These are phyloP conservation scores for Drosophila aff. DNA, from an alignment of 1,140 invertebrate species.

Conservation along the genomic window DNA sequence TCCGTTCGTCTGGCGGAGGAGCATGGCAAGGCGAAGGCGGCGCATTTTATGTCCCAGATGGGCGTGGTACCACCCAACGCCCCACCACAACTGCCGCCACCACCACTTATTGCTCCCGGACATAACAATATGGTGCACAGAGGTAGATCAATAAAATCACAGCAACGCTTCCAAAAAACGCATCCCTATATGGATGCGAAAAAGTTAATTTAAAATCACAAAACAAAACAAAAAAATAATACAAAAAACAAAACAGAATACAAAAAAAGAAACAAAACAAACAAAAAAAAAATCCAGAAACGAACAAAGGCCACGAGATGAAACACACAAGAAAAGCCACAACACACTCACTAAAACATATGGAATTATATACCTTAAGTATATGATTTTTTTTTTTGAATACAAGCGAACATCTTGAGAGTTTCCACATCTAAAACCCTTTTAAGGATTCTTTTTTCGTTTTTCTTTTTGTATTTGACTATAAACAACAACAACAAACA, in stretches of 20 bases:
- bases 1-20: constrained; percentile 95
- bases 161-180: constrained; percentile 83
- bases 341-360: constrained; percentile 16
- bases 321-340: constrained; percentile 17
- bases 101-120: constrained; percentile 72
- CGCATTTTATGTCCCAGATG: constrained; percentile 83
- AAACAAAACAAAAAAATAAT: neutral
- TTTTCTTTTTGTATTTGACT: constrained; percentile 32
- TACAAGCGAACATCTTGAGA: neutral
- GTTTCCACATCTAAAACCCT: constrained; percentile 19
- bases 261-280: constrained; percentile 34
- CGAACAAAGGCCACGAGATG: constrained; percentile 26
- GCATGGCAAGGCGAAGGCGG: constrained; percentile 95
- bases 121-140: constrained; percentile 85
- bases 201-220: constrained; percentile 78
- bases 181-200: constrained; percentile 84
- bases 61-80: constrained; percentile 63
- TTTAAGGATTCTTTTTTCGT: constrained; percentile 20
- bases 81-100: constrained; percentile 62
- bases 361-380: constrained; percentile 41
- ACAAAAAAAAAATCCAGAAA: constrained; percentile 22
- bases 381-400: constrained; percentile 1
- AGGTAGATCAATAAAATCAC: constrained; percentile 84
- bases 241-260: constrained; percentile 14
- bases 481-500: constrained; percentile 36